Evolutionary conservation across 2,888 invertebrate genomes (phyloP).

Genomic region (Amphipoea oculea): DNA sequence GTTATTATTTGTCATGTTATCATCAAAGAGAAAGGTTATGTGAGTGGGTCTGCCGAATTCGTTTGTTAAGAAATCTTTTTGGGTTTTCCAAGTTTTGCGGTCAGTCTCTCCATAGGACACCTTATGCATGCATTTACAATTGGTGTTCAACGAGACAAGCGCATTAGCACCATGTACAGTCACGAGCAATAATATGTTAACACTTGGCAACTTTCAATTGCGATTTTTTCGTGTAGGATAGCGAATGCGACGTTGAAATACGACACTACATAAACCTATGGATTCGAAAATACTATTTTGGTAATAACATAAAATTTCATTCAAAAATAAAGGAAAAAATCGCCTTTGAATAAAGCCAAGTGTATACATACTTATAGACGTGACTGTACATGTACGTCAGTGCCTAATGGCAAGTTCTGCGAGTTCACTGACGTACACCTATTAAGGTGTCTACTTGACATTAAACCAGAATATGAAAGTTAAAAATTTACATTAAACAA

Average conservation of each 20-base stretch:
- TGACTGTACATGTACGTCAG: neutral
- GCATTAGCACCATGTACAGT: slow-evolving; percentile 14
- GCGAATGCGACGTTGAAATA: too few species aligned
- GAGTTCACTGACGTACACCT: too few species aligned
- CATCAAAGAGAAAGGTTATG: neutral
- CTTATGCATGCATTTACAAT: slow-evolving; percentile 22
- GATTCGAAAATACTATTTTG: too few species aligned
- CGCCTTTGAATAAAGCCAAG: too few species aligned
- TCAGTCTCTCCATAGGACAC: slow-evolving; percentile 5
- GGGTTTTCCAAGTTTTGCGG: neutral
- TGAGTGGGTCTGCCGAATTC: neutral
- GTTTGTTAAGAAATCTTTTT: neutral
- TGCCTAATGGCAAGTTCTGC: slow-evolving; percentile 12
- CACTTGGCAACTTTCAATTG: too few species aligned
- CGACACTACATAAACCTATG: too few species aligned
- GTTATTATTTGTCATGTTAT: neutral
- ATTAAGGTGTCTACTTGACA: slow-evolving; percentile 12
- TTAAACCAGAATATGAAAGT: slow-evolving; percentile 45
- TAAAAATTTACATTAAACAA: slow-evolving; percentile 23
- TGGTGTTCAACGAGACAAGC: neutral
- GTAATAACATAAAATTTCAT: too few species aligned
- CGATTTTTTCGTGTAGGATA: too few species aligned
- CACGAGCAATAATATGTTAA: too few species aligned
- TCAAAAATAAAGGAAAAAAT: too few species aligned
- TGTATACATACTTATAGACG: too few species aligned